These are phyloP conservation scores for Argyrosomus regius DNA, from an alignment of 2,797 vertebrate genomes.

Conservation along the genomic window DNA sequence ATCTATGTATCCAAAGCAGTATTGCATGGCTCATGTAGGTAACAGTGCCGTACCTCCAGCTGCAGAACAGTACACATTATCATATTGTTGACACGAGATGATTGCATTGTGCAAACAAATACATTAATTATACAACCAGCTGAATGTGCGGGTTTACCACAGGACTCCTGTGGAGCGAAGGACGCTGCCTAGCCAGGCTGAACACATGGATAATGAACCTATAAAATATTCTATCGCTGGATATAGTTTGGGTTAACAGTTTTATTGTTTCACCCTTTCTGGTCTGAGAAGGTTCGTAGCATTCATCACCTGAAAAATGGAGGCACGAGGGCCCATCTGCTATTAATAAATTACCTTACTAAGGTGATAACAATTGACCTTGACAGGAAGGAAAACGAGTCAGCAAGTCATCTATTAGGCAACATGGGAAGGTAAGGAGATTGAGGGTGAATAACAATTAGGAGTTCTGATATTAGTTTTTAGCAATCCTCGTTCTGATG, in stretches of 20 bases:
- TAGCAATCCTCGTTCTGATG: not conserved
- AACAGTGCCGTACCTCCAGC: not conserved
- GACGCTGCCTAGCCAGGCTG: conserved; percentile 44
- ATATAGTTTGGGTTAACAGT: conserved; percentile 50
- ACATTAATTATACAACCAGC: conserved; percentile 39
- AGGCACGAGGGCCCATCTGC: conserved; percentile 31
- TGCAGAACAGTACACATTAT: conserved; percentile 27
- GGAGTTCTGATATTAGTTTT: not conserved
- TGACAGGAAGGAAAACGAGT: conserved; percentile 55
- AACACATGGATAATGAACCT: conserved; percentile 66
- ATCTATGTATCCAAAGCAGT: conserved; percentile 19
- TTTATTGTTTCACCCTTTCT: conserved; percentile 68
- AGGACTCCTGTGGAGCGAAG: conserved; percentile 54
- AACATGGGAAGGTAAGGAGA: conserved; percentile 7
- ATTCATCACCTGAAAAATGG: conserved; percentile 53
- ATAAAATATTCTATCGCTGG: conserved; percentile 61
- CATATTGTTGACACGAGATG: conserved; percentile 37
- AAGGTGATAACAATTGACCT: conserved; percentile 62
- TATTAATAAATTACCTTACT: conserved; percentile 57
- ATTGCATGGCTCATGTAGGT: conserved; percentile 15
- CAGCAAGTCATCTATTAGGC: conserved; percentile 39
- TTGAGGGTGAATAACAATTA: conserved; percentile 40
- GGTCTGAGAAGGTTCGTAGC: conserved; percentile 27
- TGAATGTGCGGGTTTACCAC: conserved; percentile 20
- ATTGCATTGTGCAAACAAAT: conserved; percentile 47